Base-by-base conservation (phyloP, 2,888 invertebrate genomes). In the Thumatha senex region DNA sequence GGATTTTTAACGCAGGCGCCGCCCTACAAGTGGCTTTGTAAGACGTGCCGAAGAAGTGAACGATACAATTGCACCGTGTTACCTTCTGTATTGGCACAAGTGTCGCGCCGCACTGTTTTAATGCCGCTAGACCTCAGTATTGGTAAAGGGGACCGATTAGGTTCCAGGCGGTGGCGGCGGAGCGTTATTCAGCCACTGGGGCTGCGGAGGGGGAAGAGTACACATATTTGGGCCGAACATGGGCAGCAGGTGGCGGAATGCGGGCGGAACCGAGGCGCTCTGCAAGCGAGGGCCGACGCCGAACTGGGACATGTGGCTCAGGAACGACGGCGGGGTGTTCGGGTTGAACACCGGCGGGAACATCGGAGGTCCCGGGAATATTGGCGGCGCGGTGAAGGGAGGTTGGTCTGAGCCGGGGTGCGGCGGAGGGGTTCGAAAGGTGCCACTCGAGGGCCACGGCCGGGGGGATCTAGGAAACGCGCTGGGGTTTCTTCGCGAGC, bases 161-260 rank as follows among this genome's bases (percentile, higher is more conserved):
- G 89, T 89, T 36, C 88, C 87, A 5, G 88, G 89, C 0, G 89
- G 89, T 0, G 89, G 90, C 0, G 89, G 90, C 4, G 84, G 82
- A 1, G 74, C 80, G 40, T 75, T 70, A 58, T 71, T 79, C 46
- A 74, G 65, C 86, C 89, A 87, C 56, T 80, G 86, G 1, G 84
- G 79, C 0, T 71, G 80, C 0, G 78, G 63, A 0, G 75, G 78
- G 7, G 75, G 46, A 61, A 77, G 58, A 48, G 59, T 72, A 62
- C 82, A 80, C 65, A 67, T 82, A 56, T 67, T 74, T 4, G 82
- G 63, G 5, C 81, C 82, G 54, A 86, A 82, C 2, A 81, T 56
- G 0, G 85, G 82, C 41, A 68, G 54, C 41, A 71, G 75, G 44
- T 74, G 78, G 33, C 80, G 58, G 59, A 80, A 80, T 0, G 74